Conservation (phyloP, 1,140 invertebrate species). For the Drosophila cardini region DNA sequence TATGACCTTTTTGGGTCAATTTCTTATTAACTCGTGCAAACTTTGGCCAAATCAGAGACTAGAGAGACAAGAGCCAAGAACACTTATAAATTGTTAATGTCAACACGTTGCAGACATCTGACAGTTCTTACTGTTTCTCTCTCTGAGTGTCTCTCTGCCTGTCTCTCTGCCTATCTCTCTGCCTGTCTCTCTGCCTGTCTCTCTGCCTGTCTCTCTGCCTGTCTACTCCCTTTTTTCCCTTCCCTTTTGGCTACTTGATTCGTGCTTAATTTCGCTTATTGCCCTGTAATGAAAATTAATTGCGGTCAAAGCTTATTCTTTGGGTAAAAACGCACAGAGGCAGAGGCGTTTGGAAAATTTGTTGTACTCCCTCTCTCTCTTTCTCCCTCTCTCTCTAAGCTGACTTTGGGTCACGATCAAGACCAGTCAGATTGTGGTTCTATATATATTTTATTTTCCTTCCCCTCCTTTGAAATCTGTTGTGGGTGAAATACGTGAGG, state of each 20-base stretch:
- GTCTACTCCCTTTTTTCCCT: background rate
- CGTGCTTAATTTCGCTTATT: constrained; percentile 80
- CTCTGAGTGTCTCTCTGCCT: too few species aligned
- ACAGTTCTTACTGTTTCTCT: background rate
- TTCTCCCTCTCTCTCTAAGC: too few species aligned
- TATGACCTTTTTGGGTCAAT: constrained; percentile 12
- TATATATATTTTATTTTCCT: background rate
- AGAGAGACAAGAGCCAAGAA: constrained; percentile 15
- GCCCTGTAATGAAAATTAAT: constrained; percentile 82
- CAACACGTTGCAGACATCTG: constrained; percentile 48
- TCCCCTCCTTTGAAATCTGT: constrained; percentile 13
- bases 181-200: background rate
- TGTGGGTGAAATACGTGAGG: constrained; percentile 56
- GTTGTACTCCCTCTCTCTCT: too few species aligned
- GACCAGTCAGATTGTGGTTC: background rate
- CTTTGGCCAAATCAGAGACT: background rate
- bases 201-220: background rate
- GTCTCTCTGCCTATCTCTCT: background rate
- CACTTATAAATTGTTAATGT: constrained; percentile 65
- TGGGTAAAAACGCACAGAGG: constrained; percentile 5
- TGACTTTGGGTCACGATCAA: background rate
- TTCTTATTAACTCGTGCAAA: constrained; percentile 1
- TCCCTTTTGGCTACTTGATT: constrained; percentile 54
- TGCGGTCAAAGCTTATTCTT: constrained; percentile 60
- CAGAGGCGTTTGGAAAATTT: constrained; percentile 56